phyloP scores from a whole-genome alignment of 2,113 vertebrate species.

The Deroptyus accipitrinus region DNA sequence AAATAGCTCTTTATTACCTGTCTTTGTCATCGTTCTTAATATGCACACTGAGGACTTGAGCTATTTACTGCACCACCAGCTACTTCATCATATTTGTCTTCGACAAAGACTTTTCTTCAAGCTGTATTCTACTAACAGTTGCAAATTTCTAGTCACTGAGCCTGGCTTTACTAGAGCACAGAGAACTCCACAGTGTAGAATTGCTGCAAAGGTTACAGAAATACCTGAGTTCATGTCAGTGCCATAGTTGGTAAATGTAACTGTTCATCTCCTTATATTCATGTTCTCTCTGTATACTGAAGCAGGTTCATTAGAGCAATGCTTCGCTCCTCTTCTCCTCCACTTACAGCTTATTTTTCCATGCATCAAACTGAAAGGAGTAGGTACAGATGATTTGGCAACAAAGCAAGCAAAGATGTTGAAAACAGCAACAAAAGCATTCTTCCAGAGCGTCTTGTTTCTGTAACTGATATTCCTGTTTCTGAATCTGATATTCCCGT shows the following conservation, averaged over 20 bases:
- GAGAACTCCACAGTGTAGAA: not conserved
- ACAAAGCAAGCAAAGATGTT: not conserved
- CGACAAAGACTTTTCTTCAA: not conserved
- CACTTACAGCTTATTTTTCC: not conserved
- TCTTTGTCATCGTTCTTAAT: not conserved
- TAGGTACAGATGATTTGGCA: not conserved
- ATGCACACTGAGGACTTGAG: not conserved
- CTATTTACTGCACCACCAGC: not conserved
- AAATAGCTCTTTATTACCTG: not conserved
- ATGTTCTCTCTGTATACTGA: not conserved
- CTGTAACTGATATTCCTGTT: not conserved
- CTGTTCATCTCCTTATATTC: not conserved
- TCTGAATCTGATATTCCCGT: not conserved
- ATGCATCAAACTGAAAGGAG: not conserved
- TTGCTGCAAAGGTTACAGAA: not conserved
- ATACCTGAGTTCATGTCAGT: not conserved
- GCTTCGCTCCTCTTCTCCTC: not conserved
- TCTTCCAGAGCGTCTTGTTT: not conserved
- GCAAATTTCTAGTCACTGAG: not conserved
- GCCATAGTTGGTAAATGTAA: not conserved
- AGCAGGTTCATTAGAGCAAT: not conserved
- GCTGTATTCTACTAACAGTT: not conserved
- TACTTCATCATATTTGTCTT: not conserved
- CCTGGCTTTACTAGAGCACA: not conserved
- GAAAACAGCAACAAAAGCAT: not conserved